phyloP scores from a whole-genome alignment of 2,113 vertebrate genomes.

The Protobothrops flavoviridis region DNA sequence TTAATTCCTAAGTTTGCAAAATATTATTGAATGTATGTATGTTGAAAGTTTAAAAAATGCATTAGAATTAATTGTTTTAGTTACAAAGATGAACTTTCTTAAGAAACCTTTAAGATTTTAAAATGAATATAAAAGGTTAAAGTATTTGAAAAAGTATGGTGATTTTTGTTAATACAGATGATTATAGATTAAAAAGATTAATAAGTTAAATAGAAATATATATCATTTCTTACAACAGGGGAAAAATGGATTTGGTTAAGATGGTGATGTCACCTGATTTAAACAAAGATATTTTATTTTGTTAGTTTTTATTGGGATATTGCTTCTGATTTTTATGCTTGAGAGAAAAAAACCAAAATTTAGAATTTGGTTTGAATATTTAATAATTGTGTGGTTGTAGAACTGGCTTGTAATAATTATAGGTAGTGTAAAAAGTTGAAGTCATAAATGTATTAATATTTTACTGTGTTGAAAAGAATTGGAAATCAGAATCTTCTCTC shows the following conservation, averaged over 20 bases:
- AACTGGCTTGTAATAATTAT: not conserved
- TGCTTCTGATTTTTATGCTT: not conserved
- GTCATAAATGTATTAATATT: not conserved
- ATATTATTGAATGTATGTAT: no score
- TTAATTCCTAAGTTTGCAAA: no score
- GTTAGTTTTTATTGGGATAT: not conserved
- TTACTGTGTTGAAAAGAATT: not conserved
- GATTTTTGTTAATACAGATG: no score
- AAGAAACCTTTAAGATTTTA: no score
- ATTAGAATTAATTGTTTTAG: no score
- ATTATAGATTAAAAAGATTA: no score
- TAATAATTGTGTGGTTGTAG: not conserved
- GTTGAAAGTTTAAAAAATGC: no score
- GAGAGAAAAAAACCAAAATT: not conserved
- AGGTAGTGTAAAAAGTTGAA: not conserved
- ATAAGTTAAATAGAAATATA: not conserved
- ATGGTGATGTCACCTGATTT: not conserved
- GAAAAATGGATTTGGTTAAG: not conserved
- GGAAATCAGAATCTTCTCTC: not conserved
- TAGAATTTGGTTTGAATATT: not conserved
- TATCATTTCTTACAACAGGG: not conserved
- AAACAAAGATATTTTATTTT: not conserved
- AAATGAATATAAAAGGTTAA: no score
- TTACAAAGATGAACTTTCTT: no score
- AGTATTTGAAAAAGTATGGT: no score